phyloP scores from a whole-genome alignment of 1,140 invertebrate species.

The Calephelis virginiensis region DNA sequence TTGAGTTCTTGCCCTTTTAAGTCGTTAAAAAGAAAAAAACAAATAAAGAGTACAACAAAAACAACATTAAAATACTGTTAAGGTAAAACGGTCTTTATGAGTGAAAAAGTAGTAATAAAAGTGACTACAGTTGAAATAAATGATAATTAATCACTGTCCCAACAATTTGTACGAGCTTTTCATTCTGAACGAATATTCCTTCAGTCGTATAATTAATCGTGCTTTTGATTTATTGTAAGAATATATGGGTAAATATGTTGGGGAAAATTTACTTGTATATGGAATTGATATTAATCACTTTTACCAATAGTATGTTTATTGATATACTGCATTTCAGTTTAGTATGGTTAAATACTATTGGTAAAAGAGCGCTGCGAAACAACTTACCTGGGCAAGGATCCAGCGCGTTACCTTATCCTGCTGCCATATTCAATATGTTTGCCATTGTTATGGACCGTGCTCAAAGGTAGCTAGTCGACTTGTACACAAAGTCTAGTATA shows the following conservation, averaged over 20 bases:
- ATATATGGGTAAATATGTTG: constrained; percentile 27
- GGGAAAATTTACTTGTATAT: constrained; percentile 24
- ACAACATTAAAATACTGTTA: constrained; percentile 15
- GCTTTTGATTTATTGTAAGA: constrained; percentile 29
- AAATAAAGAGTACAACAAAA: constrained; percentile 5
- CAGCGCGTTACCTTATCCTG: too few relatives aligned
- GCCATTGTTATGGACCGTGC: too few relatives aligned
- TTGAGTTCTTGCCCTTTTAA: constrained; percentile 5
- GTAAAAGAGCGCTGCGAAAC: too few relatives aligned
- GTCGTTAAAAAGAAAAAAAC: constrained; percentile 6
- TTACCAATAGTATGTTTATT: not conserved
- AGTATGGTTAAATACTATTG: too few relatives aligned
- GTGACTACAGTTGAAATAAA: constrained; percentile 29
- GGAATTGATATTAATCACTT: constrained; percentile 24
- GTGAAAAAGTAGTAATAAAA: constrained; percentile 22
- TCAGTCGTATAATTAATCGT: constrained; percentile 30
- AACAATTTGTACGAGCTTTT: constrained; percentile 30
- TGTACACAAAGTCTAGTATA: too few relatives aligned
- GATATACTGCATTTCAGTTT: too few relatives aligned
- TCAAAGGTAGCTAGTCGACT: too few relatives aligned
- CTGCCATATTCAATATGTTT: too few relatives aligned
- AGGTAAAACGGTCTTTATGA: constrained; percentile 12
- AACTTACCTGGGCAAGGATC: too few relatives aligned
- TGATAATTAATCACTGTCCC: constrained; percentile 30
- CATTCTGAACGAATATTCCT: constrained; percentile 29